Base-by-base conservation (phyloP, 2,113 vertebrate species). In the Heptranchias perlo region DNA sequence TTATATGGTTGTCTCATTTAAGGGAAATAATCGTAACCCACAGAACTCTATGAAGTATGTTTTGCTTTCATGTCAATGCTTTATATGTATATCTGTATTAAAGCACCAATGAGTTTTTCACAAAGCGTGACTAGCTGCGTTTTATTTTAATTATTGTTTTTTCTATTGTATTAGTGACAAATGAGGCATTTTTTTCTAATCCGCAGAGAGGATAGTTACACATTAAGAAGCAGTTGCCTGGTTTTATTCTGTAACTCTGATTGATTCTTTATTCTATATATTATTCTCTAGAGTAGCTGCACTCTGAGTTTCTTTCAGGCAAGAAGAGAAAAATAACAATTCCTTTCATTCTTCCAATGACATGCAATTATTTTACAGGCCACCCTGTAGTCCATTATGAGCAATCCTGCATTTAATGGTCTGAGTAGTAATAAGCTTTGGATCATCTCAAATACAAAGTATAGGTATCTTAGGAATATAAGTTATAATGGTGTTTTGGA, bases 401-500 rank as follows among this genome's bases (percentile, higher is more conserved):
- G 31, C 87, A 91, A 91, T 91, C 54, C 28, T 91, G 58, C 16
- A 18, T n/a, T 39, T 93, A 93, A 93, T 62, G 58, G 58, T 62
- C 6, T 62, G 58, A 39, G 89, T 21, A 39, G 58, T 39, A 64
- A 93, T 93, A 93, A 62, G 58, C 89, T 93, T 18, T 39, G 89
- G 58, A 93, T 93, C 89, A 93, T 93, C 89, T 93, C 8, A n/a
- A 61, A 62, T 23, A n/a, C 89, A 62, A 93, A 62, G 35, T n/a
- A 82, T 82, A 44, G 76, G 13, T 11, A 82, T 18, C 35, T 93
- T n/a, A 39, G 58, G 58, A 93, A 93, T 93, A 62, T 23, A 62
- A 3, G 89, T 93, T 64, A 35, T 62, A 93, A 93, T 93, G 58
- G 58, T 62, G 89, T 64, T 93, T 93, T 93, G 89, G 89, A 62